Conservation (phyloP, 1,140 invertebrate genomes). For the Ephestia elutella region DNA sequence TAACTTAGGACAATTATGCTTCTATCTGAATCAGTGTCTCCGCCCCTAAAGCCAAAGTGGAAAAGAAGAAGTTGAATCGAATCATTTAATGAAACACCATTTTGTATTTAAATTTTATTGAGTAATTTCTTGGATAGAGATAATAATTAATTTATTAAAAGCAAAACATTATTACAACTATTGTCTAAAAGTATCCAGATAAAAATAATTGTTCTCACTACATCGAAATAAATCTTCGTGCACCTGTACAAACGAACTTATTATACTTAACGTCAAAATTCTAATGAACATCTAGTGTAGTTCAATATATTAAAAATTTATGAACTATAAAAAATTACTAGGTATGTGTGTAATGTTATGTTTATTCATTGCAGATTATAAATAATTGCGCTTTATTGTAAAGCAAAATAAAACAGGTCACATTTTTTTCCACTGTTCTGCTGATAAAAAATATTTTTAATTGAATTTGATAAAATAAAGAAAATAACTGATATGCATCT, state of each 20-base stretch:
- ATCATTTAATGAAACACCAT: slow-evolving; percentile 27
- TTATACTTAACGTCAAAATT: slow-evolving; percentile 28
- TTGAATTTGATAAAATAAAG: too few species aligned
- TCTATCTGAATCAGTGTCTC: too few species aligned
- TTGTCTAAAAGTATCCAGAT: slow-evolving; percentile 45
- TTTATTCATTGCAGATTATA: background rate
- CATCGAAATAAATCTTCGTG: slow-evolving; percentile 41
- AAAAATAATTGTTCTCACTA: slow-evolving; percentile 38
- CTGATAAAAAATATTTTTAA: too few species aligned
- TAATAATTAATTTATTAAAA: slow-evolving; percentile 60
- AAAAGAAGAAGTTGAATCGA: background rate
- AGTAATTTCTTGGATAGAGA: slow-evolving; percentile 55
- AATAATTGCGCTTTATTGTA: background rate
- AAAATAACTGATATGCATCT: too few species aligned
- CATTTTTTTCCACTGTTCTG: too few species aligned
- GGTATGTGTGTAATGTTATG: background rate
- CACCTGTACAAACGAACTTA: slow-evolving; percentile 57
- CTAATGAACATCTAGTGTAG: slow-evolving; percentile 25
- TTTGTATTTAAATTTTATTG: slow-evolving; percentile 60
- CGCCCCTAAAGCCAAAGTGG: too few species aligned
- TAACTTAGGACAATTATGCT: too few species aligned
- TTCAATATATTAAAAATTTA: slow-evolving; percentile 23
- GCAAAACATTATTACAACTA: slow-evolving; percentile 49
- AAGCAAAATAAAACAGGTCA: too few species aligned
- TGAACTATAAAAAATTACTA: slow-evolving; percentile 2